Conservation (phyloP, 2,113 vertebrate genomes). For the Percopsis transmontana region DNA sequence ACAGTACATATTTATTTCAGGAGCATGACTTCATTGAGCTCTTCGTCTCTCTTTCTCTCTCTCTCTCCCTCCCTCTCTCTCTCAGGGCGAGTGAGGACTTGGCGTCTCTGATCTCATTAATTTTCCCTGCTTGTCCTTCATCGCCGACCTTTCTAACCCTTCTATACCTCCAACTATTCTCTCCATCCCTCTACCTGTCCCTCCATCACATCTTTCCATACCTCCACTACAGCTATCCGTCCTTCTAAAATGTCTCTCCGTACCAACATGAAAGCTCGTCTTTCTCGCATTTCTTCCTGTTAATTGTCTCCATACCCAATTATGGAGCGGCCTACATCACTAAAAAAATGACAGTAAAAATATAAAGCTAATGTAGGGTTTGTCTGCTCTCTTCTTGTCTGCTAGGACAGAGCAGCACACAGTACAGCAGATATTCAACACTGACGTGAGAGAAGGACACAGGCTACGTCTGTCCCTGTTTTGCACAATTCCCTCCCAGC, state of each 20-base stretch:
- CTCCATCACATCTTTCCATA: background rate
- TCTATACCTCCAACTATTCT: background rate
- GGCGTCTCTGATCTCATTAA: background rate
- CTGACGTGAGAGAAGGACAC: background rate
- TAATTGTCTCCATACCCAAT: background rate
- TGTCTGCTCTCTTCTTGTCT: background rate
- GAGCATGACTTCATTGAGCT: background rate
- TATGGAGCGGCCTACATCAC: too few relatives aligned
- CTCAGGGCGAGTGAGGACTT: background rate
- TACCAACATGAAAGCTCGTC: too few relatives aligned
- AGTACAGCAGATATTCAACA: background rate
- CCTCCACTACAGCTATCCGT: background rate
- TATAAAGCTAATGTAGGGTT: background rate
- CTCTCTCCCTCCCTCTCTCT: conserved; percentile 4
- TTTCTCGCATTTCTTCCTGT: background rate
- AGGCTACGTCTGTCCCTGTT: conserved; percentile 28
- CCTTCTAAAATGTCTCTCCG: background rate
- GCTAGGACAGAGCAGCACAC: background rate
- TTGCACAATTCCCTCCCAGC: conserved; percentile 34
- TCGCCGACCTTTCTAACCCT: background rate
- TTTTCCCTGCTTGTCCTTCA: background rate
- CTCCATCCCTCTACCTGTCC: too few relatives aligned
- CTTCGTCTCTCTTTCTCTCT: background rate
- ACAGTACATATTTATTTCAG: background rate
- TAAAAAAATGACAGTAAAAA: background rate